Evolutionary conservation across 2,888 invertebrate genomes (phyloP).

Genomic region (Rosalia funebris): DNA sequence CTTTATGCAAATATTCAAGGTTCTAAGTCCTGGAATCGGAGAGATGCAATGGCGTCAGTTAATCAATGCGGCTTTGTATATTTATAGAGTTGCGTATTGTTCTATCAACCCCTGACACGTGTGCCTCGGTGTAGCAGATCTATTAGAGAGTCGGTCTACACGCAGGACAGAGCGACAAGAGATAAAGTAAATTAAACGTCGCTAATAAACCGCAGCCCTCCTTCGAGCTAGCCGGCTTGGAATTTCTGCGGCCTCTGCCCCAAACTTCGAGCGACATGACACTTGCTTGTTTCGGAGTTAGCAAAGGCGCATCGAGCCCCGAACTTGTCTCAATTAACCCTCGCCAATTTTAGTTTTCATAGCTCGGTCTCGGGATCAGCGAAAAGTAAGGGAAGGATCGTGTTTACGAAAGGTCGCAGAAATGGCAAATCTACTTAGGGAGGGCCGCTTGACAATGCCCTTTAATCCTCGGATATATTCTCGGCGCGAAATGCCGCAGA

Average conservation of each 20-base stretch:
- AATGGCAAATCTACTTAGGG: conserved; percentile 3
- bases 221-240: neutral
- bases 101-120: too few species aligned
- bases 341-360: conserved; percentile 7
- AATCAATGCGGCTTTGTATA: too few species aligned
- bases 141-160: too few species aligned
- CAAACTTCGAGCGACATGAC: conserved; percentile 15
- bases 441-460: neutral
- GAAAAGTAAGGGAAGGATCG: conserved; percentile 4
- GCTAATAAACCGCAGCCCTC: conserved; percentile 9
- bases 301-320: conserved; percentile 3
- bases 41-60: too few species aligned
- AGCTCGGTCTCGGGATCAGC: neutral
- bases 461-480: neutral
- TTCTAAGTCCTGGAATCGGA: too few species aligned
- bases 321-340: conserved; percentile 11
- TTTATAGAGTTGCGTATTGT: too few species aligned
- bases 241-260: conserved; percentile 4
- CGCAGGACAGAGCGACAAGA: neutral
- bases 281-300: conserved; percentile 19
- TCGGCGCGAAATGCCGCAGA: neutral
- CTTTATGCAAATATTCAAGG: too few species aligned
- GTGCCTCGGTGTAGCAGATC: too few species aligned
- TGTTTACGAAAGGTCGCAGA: conserved; percentile 11
- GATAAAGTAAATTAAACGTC: conserved; percentile 17